Evolutionary conservation across 2,113 vertebrate species (phyloP).

Genomic region (Capra hircus): DNA sequence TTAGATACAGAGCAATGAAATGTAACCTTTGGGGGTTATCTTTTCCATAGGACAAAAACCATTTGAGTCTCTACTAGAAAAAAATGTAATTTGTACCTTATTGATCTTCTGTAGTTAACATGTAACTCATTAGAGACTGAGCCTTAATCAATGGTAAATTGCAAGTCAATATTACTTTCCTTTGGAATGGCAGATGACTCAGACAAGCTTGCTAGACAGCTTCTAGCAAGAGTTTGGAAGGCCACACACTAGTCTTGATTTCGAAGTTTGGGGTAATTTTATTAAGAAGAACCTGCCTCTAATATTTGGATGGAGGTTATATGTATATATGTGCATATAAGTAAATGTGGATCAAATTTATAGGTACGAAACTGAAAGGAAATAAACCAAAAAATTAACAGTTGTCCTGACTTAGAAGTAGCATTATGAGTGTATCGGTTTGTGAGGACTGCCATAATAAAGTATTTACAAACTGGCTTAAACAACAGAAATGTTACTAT

Average conservation of each 20-base stretch:
- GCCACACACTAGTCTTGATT: background rate
- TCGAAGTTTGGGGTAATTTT: conserved; percentile 1
- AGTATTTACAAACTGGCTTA: background rate
- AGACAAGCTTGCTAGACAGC: background rate
- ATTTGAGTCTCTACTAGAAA: conserved; percentile 2
- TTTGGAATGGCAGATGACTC: background rate
- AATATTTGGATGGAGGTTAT: background rate
- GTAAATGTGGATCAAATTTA: background rate
- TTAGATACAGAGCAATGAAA: conserved; percentile 25
- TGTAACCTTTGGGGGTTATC: background rate
- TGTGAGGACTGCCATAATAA: background rate
- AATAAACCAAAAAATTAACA: background rate
- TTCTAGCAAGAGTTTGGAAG: background rate
- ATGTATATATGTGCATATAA: background rate
- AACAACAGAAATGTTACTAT: background rate
- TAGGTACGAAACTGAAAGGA: background rate
- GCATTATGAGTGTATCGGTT: background rate
- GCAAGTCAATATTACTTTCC: background rate
- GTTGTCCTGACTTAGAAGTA: background rate
- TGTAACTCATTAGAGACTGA: background rate
- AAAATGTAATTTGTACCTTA: background rate
- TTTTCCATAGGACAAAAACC: conserved; percentile 15
- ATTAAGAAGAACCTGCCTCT: background rate
- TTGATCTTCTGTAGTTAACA: background rate
- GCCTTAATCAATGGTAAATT: background rate